Base-by-base conservation (phyloP, 2,797 vertebrate genomes). In the Brachyalestes nurse region DNA sequence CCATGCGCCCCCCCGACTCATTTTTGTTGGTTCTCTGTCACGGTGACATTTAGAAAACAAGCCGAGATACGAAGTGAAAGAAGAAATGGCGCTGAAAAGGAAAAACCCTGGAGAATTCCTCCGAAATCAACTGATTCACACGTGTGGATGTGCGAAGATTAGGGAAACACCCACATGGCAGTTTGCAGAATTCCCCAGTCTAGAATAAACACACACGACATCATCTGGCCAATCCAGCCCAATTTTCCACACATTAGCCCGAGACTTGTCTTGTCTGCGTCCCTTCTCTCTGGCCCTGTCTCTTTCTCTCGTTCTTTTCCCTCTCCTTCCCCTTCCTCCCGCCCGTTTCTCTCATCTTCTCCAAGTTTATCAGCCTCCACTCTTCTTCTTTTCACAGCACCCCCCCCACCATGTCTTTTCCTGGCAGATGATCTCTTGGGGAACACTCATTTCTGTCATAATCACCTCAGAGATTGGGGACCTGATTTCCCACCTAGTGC, bases 381-480 rank as follows among this genome's bases (percentile, higher is more conserved):
- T 62, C 53, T 58, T 51, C 72, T 82, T 42, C 17, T n/a, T 42
- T 42, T 45, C 19, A 45, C 64, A n/a, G 19, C 28, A 82, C 73
- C 85, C 53, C n/a, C n/a, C 86, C 83, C 70, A 86, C 21, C 17
- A 42, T 65, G 23, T 67, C 75, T 60, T 88, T 49, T 87, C 49
- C 85, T 87, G 89, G 89, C 90, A 79, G 81, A 88, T 83, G 77
- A 84, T 92, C 91, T 93, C 90, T 88, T 83, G 90, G 90, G 92
- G 92, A 89, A 90, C 86, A 87, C 92, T 92, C 83, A 77, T 92
- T 93, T 58, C 89, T 91, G 91, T 92, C 91, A 91, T 92, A 93
- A 93, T 93, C 93, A 91, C 91, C 93, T 93, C 90, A 88, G 91
- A 92, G 92, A 92, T 93, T 92, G 92, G 91, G 90, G 92, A 92